Evolutionary conservation across 2,113 vertebrate species (phyloP).

Genomic region (Nymphicus hollandicus): DNA sequence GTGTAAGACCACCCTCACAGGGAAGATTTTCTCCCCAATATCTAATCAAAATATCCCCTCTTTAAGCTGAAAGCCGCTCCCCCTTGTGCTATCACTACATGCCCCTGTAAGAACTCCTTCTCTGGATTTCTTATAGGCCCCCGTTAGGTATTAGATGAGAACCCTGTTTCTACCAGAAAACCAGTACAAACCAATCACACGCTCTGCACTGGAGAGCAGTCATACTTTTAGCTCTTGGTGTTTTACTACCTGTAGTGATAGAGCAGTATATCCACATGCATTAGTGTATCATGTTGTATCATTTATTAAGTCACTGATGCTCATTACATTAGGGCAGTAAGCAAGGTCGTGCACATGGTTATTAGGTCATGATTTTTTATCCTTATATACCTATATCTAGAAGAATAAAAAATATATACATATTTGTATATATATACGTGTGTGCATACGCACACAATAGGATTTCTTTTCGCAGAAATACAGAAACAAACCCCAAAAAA

Average conservation of each 20-base stretch:
- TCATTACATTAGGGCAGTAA: neutral
- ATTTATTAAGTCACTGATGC: neutral
- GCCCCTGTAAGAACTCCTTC: neutral
- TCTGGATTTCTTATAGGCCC: neutral
- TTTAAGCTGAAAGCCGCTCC: neutral
- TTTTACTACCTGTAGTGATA: neutral
- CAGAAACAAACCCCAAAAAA: neutral
- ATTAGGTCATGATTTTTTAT: neutral
- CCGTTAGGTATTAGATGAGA: neutral
- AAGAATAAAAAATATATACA: neutral
- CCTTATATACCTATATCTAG: neutral
- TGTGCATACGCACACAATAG: neutral
- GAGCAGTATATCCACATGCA: neutral
- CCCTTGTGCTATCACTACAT: neutral
- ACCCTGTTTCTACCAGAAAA: neutral
- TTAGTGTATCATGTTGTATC: neutral
- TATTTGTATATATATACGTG: neutral
- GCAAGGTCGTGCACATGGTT: neutral
- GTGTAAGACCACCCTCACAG: neutral
- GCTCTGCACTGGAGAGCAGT: neutral
- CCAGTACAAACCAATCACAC: neutral
- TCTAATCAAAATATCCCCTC: neutral
- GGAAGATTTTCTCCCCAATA: neutral
- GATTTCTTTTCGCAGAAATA: neutral
- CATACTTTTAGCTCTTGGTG: neutral